Evolutionary conservation across 2,797 vertebrate genomes (phyloP), one percentile per base, ranked within the genome.

Genomic region (Microchirus variegatus): DNA sequence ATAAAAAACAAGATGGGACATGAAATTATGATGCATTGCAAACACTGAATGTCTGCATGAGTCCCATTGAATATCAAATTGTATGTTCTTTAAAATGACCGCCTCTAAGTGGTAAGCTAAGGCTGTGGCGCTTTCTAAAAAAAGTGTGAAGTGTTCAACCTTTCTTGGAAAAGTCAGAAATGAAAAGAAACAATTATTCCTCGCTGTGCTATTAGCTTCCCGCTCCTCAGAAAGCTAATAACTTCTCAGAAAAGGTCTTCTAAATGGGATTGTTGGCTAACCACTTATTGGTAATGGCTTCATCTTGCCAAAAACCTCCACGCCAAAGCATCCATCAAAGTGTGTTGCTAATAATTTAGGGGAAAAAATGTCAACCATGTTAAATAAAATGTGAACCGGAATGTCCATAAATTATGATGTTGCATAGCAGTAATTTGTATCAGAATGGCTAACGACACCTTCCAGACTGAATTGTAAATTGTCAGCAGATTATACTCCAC

Each of bases 351-450:
- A 67, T 68, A 19, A 62, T 52, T 31, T 66, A 42, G 60, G 67
- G 60, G 67, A 67, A 57, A 67, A 66, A 78, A 16, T 61, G 62
- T 9, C 13, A 4, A 14, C 41, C 41, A 14, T 42, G 41, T 42
- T 15, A n/a, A n/a, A 44, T 13, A 44, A 51, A 70, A 76, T 37
- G 63, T 57, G 58, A 73, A 78, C 72, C 71, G 71, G 66, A 49
- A 71, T 78, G 59, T 71, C 53, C 49, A 56, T 76, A 73, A 80
- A 72, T 77, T 67, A 19, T 14, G 22, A 44, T 41, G 42, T 49
- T 73, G 44, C 41, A 45, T 49, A 59, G 56, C 40, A 49, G 41
- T 50, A 37, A 70, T 41, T 56, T 50, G 63, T 43, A 61, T 59
- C 0, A 46, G 16, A 62, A 59, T 16, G 31, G 31, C 41, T 59